These are phyloP conservation scores for Pararge aegeria DNA, from an alignment of 1,140 invertebrate species.

Conservation along the genomic window DNA sequence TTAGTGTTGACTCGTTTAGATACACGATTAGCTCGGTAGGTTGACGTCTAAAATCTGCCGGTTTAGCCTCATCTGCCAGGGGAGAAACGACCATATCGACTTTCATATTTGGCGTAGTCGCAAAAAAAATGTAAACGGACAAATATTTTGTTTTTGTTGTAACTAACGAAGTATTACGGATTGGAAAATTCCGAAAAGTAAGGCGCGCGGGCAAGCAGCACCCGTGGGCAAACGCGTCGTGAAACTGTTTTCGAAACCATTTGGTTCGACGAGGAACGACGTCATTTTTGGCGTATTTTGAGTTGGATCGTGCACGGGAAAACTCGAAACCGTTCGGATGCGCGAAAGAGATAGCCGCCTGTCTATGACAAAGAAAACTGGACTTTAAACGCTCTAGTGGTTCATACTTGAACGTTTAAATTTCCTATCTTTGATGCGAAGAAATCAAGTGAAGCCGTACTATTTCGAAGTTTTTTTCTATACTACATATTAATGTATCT, in stretches of 20 bases:
- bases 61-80: slow-evolving; percentile 36
- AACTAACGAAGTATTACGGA: slow-evolving; percentile 64
- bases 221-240: slow-evolving; percentile 65
- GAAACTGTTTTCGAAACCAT: slow-evolving; percentile 77
- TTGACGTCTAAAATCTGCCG: slow-evolving; percentile 48
- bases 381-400: slow-evolving; percentile 49
- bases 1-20: slow-evolving; percentile 23
- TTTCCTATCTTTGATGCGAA: slow-evolving; percentile 43
- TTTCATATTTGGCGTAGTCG: slow-evolving; percentile 73
- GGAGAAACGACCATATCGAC: slow-evolving; percentile 62
- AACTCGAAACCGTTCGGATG: slow-evolving; percentile 75
- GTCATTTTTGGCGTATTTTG: slow-evolving; percentile 79
- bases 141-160: slow-evolving; percentile 67
- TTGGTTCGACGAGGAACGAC: slow-evolving; percentile 54
- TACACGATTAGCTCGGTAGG: slow-evolving; percentile 3
- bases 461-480: slow-evolving; percentile 78
- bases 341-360: slow-evolving; percentile 52
- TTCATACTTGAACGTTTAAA: slow-evolving; percentile 52
- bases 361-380: slow-evolving; percentile 44
- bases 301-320: slow-evolving; percentile 75
- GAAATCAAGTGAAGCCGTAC: slow-evolving; percentile 66
- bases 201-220: slow-evolving; percentile 58
- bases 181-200: slow-evolving; percentile 75
- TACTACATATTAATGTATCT: slow-evolving; percentile 60
- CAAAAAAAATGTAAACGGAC: slow-evolving; percentile 67